phyloP scores from a whole-genome alignment of 1,140 invertebrate species.

The Periplaneta americana region DNA sequence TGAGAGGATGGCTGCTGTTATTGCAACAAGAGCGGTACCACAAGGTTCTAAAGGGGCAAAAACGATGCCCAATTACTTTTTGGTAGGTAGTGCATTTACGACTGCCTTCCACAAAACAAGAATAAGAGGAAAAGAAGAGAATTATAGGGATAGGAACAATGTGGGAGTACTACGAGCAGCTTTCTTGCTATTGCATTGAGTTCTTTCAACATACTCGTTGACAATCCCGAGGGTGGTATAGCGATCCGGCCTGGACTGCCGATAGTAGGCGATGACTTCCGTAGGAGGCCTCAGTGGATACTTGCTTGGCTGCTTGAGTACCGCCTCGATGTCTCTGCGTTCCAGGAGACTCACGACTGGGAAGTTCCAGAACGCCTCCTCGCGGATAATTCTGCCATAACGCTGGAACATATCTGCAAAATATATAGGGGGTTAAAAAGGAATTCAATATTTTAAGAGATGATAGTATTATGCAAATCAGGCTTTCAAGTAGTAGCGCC shows the following conservation, averaged over 20 bases:
- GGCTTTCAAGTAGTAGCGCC: no score
- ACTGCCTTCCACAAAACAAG: background rate
- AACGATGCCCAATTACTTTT: no score
- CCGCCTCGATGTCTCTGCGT: conserved; percentile 68
- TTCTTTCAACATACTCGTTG: conserved; percentile 68
- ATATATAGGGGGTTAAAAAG: conserved; percentile 24
- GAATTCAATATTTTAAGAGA: no score
- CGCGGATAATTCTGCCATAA: conserved; percentile 72
- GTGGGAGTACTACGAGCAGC: no score
- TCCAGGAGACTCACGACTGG: conserved; percentile 72
- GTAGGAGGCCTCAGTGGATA: conserved; percentile 78
- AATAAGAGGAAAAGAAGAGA: background rate
- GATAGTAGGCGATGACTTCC: conserved; percentile 72
- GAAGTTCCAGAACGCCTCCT: conserved; percentile 67
- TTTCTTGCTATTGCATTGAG: no score
- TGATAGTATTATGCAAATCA: no score
- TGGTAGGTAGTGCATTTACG: no score
- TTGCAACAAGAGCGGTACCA: no score
- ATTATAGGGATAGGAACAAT: background rate
- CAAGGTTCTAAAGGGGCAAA: no score
- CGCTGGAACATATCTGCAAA: conserved; percentile 56
- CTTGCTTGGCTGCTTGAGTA: conserved; percentile 59
- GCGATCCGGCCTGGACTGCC: conserved; percentile 63
- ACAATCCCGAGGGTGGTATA: conserved; percentile 75
- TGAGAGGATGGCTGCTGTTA: no score